Evolutionary conservation across 2,888 invertebrate species (phyloP), one percentile per base, ranked within the genome.

Genomic region (Herminia tarsipennalis): DNA sequence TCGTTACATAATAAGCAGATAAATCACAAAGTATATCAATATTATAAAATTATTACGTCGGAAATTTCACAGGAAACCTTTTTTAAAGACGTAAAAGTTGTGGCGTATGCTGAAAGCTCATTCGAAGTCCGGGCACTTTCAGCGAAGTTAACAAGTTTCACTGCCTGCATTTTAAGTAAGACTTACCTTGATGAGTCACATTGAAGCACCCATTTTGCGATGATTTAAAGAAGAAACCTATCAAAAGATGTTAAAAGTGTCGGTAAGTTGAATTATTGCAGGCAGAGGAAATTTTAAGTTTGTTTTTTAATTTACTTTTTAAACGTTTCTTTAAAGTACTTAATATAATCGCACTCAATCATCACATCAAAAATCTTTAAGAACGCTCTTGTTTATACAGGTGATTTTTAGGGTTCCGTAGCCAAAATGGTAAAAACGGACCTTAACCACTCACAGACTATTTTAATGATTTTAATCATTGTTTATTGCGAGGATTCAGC

Each of bases 141-240:
- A 29, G 16, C 17, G 12, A 53, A 46, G 59, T 63, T 56, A 25
- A 29, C 34, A 57, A 57, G 45, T 61, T 45, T 44, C 49, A 25
- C 32, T 32, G 33, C 44, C 39, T 57, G 62, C 54, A 60, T 66
- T 66, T 64, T 55, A 62, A 68, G 53, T 55, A 36, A 42, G 34
- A 13, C 30, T 54, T 29, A 35, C 37, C 50, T 35, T 45, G 33
- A 57, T 57, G 45, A 50, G 38, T 42, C 29, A 39, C 29, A 39
- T 24, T 45, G 18, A 17, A 18, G 10, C 9, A 8, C 28, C 34
- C 9, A 45, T 39, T 45, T 35, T 42, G 9, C 16, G n/a, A 28
- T 10, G 16, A 41, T 16, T 25, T 33, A 41, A 10, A 16, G 14
- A 27, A 10, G 2, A 40, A 33, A 30, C 21, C 13, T 40, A 18